A percentile compares a stretch with the other conserved stretches of the same genome.
Evolutionary conservation across 2,888 invertebrate species (phyloP).

Genomic region (Tiliacea aurago): DNA sequence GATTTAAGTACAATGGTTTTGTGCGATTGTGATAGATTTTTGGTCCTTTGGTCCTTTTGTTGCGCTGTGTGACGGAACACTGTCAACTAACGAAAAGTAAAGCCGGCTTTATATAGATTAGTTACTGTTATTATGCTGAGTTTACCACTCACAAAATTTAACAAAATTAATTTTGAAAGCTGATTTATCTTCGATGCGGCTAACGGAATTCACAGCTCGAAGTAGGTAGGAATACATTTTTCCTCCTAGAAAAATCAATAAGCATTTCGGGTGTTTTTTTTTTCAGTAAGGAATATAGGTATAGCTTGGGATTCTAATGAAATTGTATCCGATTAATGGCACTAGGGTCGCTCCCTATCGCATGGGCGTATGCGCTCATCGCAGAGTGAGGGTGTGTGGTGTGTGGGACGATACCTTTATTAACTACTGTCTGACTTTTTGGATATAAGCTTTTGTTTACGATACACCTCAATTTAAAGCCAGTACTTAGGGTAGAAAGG

Average conservation of each 20-base stretch:
- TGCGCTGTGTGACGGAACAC: not conserved
- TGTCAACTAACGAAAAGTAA: not conserved
- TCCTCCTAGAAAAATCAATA: not conserved
- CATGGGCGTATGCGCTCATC: conserved; percentile 41
- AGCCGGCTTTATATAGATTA: not conserved
- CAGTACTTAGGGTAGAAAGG: not conserved
- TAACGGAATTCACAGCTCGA: not conserved
- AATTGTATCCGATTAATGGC: conserved; percentile 47
- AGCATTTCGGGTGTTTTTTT: not conserved
- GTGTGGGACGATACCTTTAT: conserved; percentile 25
- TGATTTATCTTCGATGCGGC: not conserved
- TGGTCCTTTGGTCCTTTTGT: not conserved
- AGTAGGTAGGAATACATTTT: not conserved
- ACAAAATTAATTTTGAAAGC: not conserved
- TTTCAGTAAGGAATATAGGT: not conserved
- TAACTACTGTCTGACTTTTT: conserved; percentile 26
- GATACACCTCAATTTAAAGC: conserved; percentile 9
- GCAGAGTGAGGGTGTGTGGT: conserved; percentile 43
- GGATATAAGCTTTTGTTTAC: conserved; percentile 28
- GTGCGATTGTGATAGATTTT: not conserved
- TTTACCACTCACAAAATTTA: not conserved
- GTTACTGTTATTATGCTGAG: not conserved
- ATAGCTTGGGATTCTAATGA: conserved; percentile 34
- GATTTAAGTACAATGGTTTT: not conserved
- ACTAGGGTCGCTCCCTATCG: conserved; percentile 40